Conservation (phyloP, 2,888 invertebrate genomes). For the Metellina segmentata region DNA sequence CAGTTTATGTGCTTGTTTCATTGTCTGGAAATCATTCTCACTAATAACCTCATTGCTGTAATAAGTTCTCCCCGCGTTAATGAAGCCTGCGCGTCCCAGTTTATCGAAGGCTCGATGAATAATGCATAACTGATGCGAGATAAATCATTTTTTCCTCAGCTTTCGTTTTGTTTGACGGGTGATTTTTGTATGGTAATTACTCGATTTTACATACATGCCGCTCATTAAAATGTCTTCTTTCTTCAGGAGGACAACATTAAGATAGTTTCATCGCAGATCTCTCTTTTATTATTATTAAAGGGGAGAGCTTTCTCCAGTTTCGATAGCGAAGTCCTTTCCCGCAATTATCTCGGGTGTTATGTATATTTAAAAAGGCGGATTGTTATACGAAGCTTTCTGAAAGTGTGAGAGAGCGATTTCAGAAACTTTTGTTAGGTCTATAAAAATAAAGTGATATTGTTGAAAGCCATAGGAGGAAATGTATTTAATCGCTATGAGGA, state of each 20-base stretch:
- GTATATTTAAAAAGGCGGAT: not conserved
- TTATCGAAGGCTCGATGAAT: conserved; percentile 14
- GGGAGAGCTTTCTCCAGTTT: not conserved
- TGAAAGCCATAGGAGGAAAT: no score
- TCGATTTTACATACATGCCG: conserved; percentile 23
- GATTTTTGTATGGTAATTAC: conserved; percentile 33
- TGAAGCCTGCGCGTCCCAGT: not conserved
- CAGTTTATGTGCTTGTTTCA: conserved; percentile 18
- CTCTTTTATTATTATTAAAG: not conserved
- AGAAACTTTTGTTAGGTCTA: no score
- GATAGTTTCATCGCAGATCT: not conserved
- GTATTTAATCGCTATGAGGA: no score
- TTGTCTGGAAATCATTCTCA: not conserved
- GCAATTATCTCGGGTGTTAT: not conserved
- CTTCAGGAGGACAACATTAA: conserved; percentile 4
- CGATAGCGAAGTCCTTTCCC: not conserved
- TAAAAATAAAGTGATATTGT: no score
- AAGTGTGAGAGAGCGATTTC: no score
- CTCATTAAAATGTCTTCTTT: conserved; percentile 27
- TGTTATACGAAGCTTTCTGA: not conserved
- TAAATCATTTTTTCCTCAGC: conserved; percentile 25
- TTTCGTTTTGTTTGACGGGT: not conserved
- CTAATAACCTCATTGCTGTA: conserved; percentile 31
- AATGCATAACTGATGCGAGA: conserved; percentile 18
- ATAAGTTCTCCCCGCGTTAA: conserved; percentile 22